Evolutionary conservation across 2,888 invertebrate genomes (phyloP), one percentile per base, ranked within the genome.

Genomic region (Ligdia adustata): DNA sequence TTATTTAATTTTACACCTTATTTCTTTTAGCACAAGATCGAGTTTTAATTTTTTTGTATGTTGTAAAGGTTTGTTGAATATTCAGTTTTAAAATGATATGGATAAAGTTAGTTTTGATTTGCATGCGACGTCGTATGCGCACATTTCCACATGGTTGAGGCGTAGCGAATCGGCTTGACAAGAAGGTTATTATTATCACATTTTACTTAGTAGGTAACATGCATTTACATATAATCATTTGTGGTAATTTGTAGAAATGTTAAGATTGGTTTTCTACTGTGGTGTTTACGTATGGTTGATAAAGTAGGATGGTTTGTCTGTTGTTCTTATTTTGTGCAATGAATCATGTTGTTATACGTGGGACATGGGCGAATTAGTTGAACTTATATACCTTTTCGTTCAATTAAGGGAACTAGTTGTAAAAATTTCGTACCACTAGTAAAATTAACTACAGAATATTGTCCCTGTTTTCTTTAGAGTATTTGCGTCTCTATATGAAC

Each of bases 111-210:
- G 6, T 9, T 34, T 38, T 42, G 48, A 47, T 43, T 18, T 63
- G 63, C 50, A 57, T 66, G 62, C 56, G 60, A 65, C 63, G 52
- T 60, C 67, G 69, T 70, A 68, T 63, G 75, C 63, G 74, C 64
- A 71, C 72, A 73, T 76, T 78, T 79, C 75, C 78, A 78, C 75
- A 74, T 79, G 84, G 79, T 78, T 79, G 79, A 76, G 72, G 76
- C 79, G 82, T 81, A 71, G 81, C 85, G 78, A 87, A 89, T 89
- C 75, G 75, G 80, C 84, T 85, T 87, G 89, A 88, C 86, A 82
- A 84, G 82, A 84, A 82, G 81, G 82, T 85, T 88, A 87, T 88
- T 89, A 88, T 88, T 87, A 86, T 84, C 83, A 83, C 86, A 88
- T 87, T 89, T 86, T 82, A 88, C 81, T 82, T 79, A 79, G 58